phyloP scores from a whole-genome alignment of 1,140 invertebrate genomes.

The Chymomyza costata region DNA sequence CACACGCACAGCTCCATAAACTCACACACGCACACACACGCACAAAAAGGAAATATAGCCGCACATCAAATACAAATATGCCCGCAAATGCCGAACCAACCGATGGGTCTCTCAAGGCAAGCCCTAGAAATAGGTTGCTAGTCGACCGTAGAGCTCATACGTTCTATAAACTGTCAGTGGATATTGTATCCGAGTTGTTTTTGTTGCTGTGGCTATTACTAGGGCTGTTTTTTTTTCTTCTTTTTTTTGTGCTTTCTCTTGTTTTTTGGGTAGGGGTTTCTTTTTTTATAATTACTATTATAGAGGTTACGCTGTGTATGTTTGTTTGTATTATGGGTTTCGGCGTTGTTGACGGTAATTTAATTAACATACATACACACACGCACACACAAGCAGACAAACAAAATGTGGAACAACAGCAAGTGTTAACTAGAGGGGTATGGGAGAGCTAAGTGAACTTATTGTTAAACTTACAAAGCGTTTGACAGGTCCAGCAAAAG shows the following conservation, averaged over 20 bases:
- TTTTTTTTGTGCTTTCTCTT: constrained; percentile 30
- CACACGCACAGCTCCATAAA: constrained; percentile 58
- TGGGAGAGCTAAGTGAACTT: constrained; percentile 2
- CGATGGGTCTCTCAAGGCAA: constrained; percentile 43
- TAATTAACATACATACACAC: constrained; percentile 65
- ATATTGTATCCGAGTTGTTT: constrained; percentile 39
- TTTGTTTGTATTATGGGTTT: no score
- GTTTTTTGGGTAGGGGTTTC: no score
- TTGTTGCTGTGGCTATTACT: constrained; percentile 1
- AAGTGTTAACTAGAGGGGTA: neutral
- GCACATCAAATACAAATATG: constrained; percentile 27
- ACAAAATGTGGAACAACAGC: constrained; percentile 2
- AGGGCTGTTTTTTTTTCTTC: constrained; percentile 11
- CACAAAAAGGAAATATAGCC: no score
- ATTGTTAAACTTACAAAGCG: constrained; percentile 35
- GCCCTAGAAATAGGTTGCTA: no score
- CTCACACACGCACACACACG: constrained; percentile 17
- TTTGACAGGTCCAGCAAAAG: no score
- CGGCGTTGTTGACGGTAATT: constrained; percentile 59
- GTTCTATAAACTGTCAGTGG: constrained; percentile 33
- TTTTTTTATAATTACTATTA: constrained; percentile 61
- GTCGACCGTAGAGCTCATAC: no score
- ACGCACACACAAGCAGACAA: constrained; percentile 21
- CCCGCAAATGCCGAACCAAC: constrained; percentile 48
- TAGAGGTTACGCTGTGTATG: constrained; percentile 33